Evolutionary conservation across 2,113 vertebrate species (phyloP), one percentile per base, ranked within the genome.

Genomic region (Pluvialis apricaria): DNA sequence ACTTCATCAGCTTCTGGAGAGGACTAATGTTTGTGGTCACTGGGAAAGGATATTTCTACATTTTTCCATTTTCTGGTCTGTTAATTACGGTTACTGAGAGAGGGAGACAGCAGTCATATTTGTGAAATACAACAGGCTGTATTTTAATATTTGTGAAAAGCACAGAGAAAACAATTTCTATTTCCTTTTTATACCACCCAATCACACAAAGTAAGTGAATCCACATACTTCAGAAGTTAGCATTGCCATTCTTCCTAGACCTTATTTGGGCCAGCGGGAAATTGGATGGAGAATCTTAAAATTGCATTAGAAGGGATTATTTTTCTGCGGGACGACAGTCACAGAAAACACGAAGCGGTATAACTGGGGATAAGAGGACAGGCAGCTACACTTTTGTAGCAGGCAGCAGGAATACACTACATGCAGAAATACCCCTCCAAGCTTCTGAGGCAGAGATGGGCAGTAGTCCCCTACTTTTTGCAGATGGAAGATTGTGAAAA

Each of bases 41-140:
- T 52, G 55, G 72, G 72, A 93, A 88, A 86, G 55, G 38, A 9
- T 64, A 86, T 93, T 94, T 90, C 90, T 84, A 86, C 94, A 88
- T 94, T 93, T 83, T 94, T 96, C 86, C 90, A 88, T 92, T 90
- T 96, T 94, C 88, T 96, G 93, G 65, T 88, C 80, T 94, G 76
- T 86, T 92, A 92, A 92, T 94, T 87, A 69, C 1, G 1, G 49
- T 79, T 82, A 82, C 66, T 31, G 75, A 89, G 75, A 91, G 57
- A 54, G 81, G 40, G 44, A 91, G 87, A 91, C 83, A 90, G 79
- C 14, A 1, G 58, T 65, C 58, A 93, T 64, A 54, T 83, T 66
- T 82, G 42, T 71, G 72, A 86, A 96, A 94, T 68, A 86, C 68
- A 88, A 61, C 75, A 58, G 85, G 64, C 82, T 83, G 28, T 1